Evolutionary conservation across 2,113 vertebrate genomes (phyloP), one percentile per base, ranked within the genome.

Genomic region (Antigone vipio): DNA sequence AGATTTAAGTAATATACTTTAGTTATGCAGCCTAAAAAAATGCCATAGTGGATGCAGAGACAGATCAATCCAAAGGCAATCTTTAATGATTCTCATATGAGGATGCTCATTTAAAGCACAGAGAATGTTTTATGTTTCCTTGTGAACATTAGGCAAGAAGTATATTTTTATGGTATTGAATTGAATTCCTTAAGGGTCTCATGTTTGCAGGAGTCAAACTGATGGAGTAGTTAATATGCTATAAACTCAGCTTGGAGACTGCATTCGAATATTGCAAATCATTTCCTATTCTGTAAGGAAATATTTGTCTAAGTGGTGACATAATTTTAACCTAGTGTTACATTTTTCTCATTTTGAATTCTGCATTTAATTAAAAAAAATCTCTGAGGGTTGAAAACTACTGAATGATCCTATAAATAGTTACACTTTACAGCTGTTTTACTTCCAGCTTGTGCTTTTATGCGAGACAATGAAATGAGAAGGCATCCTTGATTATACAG

Each of bases 261-360:
- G 9, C 32, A 72, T 44, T 82, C 1, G 18, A 81, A 77, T 64
- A 67, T 13, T 75, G 15, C 16, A 72, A 94, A 29, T 44, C 7
- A 87, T 68, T 85, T 94, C 21, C 47, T 34, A 77, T 87, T 94
- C 44, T 71, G 10, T 92, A 74, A 75, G 38, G n/a, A 91, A 96
- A 72, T 86, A 78, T 67, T 93, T 97, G 59, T 62, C 73, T 75
- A 84, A 80, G 63, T 79, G 84, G n/a, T 80, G 47, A 75, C 30
- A 63, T 6, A 71, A 13, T 79, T 92, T 74, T 77, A 77, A 55
- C 21, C 6, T 9, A 56, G 11, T 78, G 18, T 77, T 80, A 92
- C 0, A 8, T 78, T 76, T 89, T 52, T 89, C 58, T 74, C 19
- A 40, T 77, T 89, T 88, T 67, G 86, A 92, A 74, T 80, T 92